Base-by-base conservation (phyloP, 2,113 vertebrate species). In the Otis tarda region DNA sequence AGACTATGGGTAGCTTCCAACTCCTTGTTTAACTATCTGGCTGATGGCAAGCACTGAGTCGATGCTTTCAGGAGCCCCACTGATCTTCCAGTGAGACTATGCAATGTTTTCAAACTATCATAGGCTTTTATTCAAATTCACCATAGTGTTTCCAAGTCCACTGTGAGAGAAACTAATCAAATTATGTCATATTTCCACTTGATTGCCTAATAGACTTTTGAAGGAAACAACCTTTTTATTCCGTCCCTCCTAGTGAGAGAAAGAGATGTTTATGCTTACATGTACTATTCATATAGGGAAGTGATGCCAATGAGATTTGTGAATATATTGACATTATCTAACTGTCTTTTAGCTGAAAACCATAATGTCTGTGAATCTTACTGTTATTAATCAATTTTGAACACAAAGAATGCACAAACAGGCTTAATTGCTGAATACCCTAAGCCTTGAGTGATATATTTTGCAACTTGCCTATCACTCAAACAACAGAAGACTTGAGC, bases 311-410 rank as follows among this genome's bases (percentile, higher is more conserved):
- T 85, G 81, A 94, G 94, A 89, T 94, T 41, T 89, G 83, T 85
- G 91, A 82, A 93, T 89, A 81, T 96, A 94, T 92, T 91, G 89
- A 94, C 57, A 87, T 65, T 89, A 91, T 79, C 86, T 92, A 93
- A 78, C 83, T 88, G 80, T 75, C 83, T 93, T 87, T 71, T 65
- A 89, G 70, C 77, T 94, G 86, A 78, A 84, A 95, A 95, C 50
- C 50, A 47, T 28, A 31, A 82, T 68, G 70, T 76, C 78, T 73
- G 53, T 95, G 70, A 71, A 82, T 94, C 83, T 87, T 87, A 92
- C 65, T 7, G 27, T 89, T 97, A 94, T 94, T 95, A 95, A 95
- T 94, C 94, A 95, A 91, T 95, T 95, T 81, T 76, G 81, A 96
- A 87, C 74, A 93, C 77, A 92, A 94, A 91, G 70, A 91, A 93